Evolutionary conservation across 2,113 vertebrate species (phyloP).

Genomic region (Pangasianodon gigas): DNA sequence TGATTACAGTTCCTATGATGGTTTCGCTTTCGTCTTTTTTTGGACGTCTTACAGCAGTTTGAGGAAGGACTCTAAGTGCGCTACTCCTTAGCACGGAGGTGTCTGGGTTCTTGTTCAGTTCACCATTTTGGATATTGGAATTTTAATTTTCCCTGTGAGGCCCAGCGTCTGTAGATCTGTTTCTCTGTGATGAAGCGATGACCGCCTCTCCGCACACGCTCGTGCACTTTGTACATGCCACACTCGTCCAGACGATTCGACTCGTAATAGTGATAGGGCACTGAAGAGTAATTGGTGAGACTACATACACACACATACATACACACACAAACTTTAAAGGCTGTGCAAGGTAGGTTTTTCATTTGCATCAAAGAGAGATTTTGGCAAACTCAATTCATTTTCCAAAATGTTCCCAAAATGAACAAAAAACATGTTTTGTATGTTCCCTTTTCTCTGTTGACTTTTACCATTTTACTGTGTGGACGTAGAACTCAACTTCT

Average conservation of each 20-base stretch:
- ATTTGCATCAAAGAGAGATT: not conserved
- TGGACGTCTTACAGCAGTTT: not conserved
- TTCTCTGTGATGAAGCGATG: slow-evolving; percentile 98
- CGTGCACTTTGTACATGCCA: slow-evolving; percentile 84
- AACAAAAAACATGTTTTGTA: not conserved
- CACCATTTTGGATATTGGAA: slow-evolving; percentile 83
- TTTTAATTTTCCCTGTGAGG: slow-evolving; percentile 75
- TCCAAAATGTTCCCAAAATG: not conserved
- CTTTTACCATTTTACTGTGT: not conserved
- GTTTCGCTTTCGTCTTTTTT: not conserved
- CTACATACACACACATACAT: slow-evolving; percentile 52
- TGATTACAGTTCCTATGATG: not conserved
- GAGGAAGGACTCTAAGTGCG: not conserved
- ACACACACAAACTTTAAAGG: not conserved
- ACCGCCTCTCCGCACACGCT: slow-evolving; percentile 75
- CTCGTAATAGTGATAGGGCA: slow-evolving; percentile 96
- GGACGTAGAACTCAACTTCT: not conserved
- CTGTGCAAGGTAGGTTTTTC: not conserved
- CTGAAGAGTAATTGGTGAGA: slow-evolving; percentile 69
- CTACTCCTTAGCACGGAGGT: not conserved
- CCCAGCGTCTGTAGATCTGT: slow-evolving; percentile 89
- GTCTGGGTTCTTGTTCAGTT: not conserved
- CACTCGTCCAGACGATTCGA: slow-evolving; percentile 82
- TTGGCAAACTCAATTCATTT: not conserved
- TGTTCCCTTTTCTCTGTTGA: not conserved